Evolutionary conservation across 2,797 vertebrate species (phyloP), one percentile per base, ranked within the genome.

Genomic region (Emydoidea blandingii): DNA sequence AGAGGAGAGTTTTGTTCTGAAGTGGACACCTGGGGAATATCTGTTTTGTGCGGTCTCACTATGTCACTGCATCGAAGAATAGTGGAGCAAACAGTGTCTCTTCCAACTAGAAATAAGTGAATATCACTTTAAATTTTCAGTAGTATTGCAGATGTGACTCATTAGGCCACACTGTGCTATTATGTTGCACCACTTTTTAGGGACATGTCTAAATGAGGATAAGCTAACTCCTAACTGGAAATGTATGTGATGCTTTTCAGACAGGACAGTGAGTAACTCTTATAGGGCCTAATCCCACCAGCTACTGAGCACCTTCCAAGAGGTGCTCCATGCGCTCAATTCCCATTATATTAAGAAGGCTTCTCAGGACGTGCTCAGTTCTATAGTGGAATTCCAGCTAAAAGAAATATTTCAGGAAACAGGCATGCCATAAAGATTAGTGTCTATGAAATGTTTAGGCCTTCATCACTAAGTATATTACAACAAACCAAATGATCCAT

Each of bases 21-120:
- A 88, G 82, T 96, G 94, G 89, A 82, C 86, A 47, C 80, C 91
- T 88, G 56, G 79, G 96, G 41, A 92, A 83, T 57, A 54, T 79
- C 56, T 57, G 49, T 25, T 96, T 89, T 91, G 68, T 91, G 86
- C 88, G 95, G 8, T 50, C 88, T 88, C 81, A 85, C 31, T 78
- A 18, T 31, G 54, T n/a, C 80, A 19, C 91, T 68, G 96, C 88
- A 96, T 91, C 79, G 91, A 94, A 94, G 97, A 97, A 96, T 93
- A 97, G 94, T 87, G 96, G 81, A 85, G 93, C 85, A 97, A 97
- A 96, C 94, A 94, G 59, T 34, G 81, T 47, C 19, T 62, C 90
- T 94, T 97, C 83, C 91, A 93, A 81, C 41, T 59, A 21, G 31
- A 97, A 88, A 94, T 89, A 85, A 91, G 12, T 86, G 62, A 57